phyloP scores from a whole-genome alignment of 2,797 vertebrate genomes.

The Diglossa cyanea region DNA sequence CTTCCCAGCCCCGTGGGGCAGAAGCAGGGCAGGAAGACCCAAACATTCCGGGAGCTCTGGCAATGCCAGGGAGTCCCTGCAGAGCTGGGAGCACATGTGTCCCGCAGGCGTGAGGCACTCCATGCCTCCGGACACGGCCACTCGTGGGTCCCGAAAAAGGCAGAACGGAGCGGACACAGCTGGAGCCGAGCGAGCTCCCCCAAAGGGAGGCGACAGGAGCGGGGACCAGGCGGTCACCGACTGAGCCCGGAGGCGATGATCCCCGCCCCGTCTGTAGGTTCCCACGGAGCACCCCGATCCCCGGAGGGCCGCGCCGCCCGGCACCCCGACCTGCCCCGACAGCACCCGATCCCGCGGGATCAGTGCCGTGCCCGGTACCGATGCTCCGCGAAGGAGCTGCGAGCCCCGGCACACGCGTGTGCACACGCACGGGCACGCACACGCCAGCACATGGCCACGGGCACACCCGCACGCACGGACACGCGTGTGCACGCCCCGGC shows the following conservation, averaged over 20 bases:
- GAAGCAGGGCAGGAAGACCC: accelerated
- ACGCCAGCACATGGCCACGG: neutral
- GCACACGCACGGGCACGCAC: neutral
- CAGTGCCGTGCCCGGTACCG: neutral
- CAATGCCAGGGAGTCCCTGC: neutral
- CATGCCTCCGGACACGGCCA: neutral
- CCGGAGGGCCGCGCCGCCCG: neutral
- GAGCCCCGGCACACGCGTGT: neutral
- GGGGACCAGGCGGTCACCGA: neutral
- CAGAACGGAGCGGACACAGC: neutral
- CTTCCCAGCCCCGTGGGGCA: neutral
- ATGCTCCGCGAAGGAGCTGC: neutral
- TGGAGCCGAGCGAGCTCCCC: neutral
- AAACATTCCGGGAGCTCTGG: neutral
- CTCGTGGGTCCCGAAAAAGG: neutral
- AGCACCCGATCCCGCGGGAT: neutral
- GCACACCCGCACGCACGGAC: neutral
- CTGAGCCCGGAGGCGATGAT: neutral
- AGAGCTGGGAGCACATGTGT: neutral
- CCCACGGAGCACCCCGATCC: neutral
- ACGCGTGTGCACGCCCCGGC: neutral
- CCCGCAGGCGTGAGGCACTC: neutral
- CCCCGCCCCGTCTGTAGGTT: neutral
- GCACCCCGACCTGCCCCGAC: neutral
- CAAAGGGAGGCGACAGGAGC: neutral